Evolutionary conservation across 2,888 invertebrate genomes (phyloP).

Genomic region (Hanleya hanleyi): DNA sequence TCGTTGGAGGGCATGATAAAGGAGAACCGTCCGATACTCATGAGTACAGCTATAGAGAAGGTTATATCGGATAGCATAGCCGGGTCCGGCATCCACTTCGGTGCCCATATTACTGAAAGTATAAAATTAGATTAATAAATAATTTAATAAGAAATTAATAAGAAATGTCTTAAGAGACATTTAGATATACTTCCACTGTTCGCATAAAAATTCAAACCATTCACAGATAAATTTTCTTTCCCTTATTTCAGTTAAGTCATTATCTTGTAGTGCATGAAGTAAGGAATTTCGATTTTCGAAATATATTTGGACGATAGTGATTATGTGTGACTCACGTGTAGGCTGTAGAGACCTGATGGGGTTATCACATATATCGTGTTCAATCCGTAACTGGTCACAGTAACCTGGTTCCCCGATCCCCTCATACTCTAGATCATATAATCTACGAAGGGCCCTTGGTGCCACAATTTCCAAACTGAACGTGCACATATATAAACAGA

Average conservation of each 20-base stretch:
- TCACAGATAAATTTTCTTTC: no score
- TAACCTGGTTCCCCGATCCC: neutral
- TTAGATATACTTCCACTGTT: no score
- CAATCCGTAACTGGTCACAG: neutral
- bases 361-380: neutral
- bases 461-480: conserved; percentile 25
- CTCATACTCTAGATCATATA: neutral
- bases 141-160: no score
- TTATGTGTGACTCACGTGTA: neutral
- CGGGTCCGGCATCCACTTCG: conserved; percentile 53
- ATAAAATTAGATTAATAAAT: neutral
- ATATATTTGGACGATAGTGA: no score
- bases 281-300: no score
- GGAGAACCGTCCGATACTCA: conserved; percentile 59
- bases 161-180: no score
- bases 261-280: no score
- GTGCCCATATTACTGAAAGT: conserved; percentile 43
- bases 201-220: no score
- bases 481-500: conserved; percentile 55
- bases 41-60: conserved; percentile 61
- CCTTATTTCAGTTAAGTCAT: no score
- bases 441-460: neutral
- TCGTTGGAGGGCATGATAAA: conserved; percentile 68
- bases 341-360: neutral
- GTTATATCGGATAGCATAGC: conserved; percentile 60